phyloP scores from a whole-genome alignment of 2,797 vertebrate species.

The Poeciliopsis infans region DNA sequence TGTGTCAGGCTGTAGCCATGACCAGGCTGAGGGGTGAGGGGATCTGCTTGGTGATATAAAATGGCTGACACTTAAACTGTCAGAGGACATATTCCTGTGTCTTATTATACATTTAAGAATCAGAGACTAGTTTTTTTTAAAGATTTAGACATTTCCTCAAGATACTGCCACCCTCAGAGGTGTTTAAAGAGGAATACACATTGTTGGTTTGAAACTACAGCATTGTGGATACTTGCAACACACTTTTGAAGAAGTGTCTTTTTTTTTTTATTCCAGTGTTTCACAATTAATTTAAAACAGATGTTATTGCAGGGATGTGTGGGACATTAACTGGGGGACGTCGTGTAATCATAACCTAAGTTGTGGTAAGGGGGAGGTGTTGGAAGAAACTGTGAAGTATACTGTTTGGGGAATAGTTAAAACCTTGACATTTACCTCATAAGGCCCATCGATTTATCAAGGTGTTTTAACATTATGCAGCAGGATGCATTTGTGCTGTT shows the following conservation, averaged over 20 bases:
- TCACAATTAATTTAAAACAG: neutral
- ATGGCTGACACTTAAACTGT: constrained; percentile 81
- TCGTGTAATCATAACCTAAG: neutral
- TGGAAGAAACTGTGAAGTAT: neutral
- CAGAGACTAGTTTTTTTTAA: neutral
- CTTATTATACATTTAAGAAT: neutral
- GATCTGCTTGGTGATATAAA: constrained; percentile 73
- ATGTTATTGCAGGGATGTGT: neutral
- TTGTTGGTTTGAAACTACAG: constrained; percentile 27
- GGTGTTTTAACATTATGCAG: neutral
- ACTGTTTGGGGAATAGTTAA: neutral
- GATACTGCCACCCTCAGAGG: neutral
- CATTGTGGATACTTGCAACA: constrained; percentile 11
- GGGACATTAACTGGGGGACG: neutral
- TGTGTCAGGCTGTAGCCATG: constrained; percentile 63
- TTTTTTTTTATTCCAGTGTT: neutral
- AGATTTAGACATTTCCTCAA: neutral
- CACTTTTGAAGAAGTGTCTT: constrained; percentile 1
- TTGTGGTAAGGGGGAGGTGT: neutral
- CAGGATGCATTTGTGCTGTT: neutral
- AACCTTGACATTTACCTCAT: neutral
- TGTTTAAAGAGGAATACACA: constrained; percentile 5
- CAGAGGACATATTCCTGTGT: constrained; percentile 63
- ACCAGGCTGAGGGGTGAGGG: constrained; percentile 63
- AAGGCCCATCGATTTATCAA: neutral